Conservation (phyloP, 1,140 invertebrate genomes). For the Papilio aristodemus region DNA sequence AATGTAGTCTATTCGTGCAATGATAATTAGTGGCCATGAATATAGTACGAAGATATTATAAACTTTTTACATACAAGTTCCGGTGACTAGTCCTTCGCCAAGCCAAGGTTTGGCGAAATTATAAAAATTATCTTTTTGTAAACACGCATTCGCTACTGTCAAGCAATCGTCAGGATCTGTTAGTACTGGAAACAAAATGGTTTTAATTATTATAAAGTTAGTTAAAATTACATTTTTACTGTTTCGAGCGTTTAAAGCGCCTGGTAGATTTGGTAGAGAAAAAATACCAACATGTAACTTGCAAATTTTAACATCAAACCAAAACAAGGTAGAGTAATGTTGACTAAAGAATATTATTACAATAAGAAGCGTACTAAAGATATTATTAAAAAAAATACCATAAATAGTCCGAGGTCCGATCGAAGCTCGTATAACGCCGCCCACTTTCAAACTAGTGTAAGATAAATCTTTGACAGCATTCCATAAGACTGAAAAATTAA, state of each 20-base stretch:
- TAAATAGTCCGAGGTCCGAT: slow-evolving; percentile 47
- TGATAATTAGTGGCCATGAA: too few species aligned
- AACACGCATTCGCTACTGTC: slow-evolving; percentile 52
- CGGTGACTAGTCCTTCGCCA: slow-evolving; percentile 59
- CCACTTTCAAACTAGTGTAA: slow-evolving; percentile 35
- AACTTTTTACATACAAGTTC: slow-evolving; percentile 46
- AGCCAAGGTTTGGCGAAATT: slow-evolving; percentile 61
- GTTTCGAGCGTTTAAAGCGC: too few species aligned
- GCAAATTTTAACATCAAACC: too few species aligned
- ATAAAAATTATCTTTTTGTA: slow-evolving; percentile 55
- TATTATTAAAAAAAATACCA: slow-evolving; percentile 28
- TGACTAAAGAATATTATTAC: too few species aligned
- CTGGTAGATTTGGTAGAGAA: too few species aligned
- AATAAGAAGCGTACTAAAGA: neutral
- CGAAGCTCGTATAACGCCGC: slow-evolving; percentile 40
- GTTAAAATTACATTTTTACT: too few species aligned
- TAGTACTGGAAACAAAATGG: slow-evolving; percentile 49
- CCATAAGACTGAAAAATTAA: slow-evolving; percentile 45
- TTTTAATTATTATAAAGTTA: too few species aligned
- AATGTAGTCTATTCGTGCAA: too few species aligned
- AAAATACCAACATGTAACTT: too few species aligned
- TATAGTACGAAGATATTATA: neutral
- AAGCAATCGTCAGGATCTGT: slow-evolving; percentile 59
- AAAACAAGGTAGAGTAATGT: too few species aligned
- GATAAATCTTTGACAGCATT: slow-evolving; percentile 39